Evolutionary conservation across 2,113 vertebrate species (phyloP).

Genomic region (Bujurquina vittata): DNA sequence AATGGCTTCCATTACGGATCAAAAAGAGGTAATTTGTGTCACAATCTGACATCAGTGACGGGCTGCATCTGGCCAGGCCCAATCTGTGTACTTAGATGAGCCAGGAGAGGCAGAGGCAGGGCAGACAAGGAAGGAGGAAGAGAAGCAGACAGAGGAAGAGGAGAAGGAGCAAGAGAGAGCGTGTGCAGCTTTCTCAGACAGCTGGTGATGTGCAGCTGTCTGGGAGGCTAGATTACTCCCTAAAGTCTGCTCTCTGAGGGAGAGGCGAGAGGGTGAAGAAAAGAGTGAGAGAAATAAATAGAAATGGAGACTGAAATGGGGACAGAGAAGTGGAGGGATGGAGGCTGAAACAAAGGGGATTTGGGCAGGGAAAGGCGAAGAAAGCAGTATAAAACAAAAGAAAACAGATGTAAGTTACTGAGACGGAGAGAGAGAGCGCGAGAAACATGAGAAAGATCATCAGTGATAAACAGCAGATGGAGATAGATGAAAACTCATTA

Average conservation of each 20-base stretch:
- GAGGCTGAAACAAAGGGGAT: conserved; percentile 44
- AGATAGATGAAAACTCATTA: conserved; percentile 16
- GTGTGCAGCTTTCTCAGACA: conserved; percentile 63
- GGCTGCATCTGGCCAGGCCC: conserved; percentile 66
- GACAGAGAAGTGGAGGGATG: conserved; percentile 40
- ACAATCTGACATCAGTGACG: conserved; percentile 77
- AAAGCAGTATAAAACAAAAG: conserved; percentile 24
- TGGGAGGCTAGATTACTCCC: conserved; percentile 68
- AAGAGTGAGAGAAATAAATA: conserved; percentile 38
- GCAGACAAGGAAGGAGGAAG: conserved; percentile 42
- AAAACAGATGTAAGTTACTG: conserved; percentile 31
- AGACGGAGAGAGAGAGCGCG: conserved; percentile 8
- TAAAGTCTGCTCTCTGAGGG: conserved; percentile 54
- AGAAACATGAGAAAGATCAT: neutral
- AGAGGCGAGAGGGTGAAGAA: conserved; percentile 44
- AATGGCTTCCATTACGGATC: conserved; percentile 77
- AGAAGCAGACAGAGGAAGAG: conserved; percentile 52
- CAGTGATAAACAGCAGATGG: conserved; percentile 25
- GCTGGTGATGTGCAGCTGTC: conserved; percentile 75
- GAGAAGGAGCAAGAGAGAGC: conserved; percentile 41
- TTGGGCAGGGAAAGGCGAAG: conserved; percentile 11
- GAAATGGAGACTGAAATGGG: conserved; percentile 51
- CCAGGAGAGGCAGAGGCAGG: conserved; percentile 47
- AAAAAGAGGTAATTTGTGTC: conserved; percentile 78
- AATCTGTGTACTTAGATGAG: conserved; percentile 61